Percentiles rank a stretch among this genome's conserved stretches.
These are phyloP conservation scores for Bombycilla garrulus DNA, from an alignment of 2,113 vertebrate genomes.

Conservation along the genomic window DNA sequence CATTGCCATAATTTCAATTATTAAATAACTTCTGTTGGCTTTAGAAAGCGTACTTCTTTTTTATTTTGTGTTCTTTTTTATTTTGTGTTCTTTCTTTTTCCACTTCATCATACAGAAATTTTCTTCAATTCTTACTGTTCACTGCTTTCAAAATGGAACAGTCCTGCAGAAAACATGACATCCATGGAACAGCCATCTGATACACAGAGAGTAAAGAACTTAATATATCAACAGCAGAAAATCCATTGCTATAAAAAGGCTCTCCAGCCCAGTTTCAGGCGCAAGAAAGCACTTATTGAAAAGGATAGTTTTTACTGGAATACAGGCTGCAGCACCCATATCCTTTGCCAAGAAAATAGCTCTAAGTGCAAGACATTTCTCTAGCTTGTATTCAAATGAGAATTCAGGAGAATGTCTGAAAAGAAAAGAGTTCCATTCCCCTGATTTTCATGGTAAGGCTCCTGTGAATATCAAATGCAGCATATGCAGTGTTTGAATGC, in stretches of 20 bases:
- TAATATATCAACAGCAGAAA: not conserved
- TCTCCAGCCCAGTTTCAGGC: not conserved
- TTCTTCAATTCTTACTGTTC: not conserved
- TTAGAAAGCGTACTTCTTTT: not conserved
- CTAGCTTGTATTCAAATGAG: not conserved
- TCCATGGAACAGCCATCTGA: not conserved
- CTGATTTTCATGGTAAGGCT: not conserved
- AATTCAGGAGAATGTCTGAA: not conserved
- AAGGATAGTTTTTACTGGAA: not conserved
- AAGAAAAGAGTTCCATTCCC: not conserved
- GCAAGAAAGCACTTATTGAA: not conserved
- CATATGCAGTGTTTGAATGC: not conserved
- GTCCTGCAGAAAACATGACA: not conserved
- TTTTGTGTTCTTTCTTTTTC: not conserved
- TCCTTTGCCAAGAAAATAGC: not conserved
- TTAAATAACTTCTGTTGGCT: not conserved
- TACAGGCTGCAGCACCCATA: not conserved
- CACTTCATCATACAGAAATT: not conserved
- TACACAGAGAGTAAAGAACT: not conserved
- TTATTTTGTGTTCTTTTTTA: not conserved
- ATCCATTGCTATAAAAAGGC: not conserved
- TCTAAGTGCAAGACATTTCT: not conserved
- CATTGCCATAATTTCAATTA: not conserved
- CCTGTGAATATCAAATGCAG: not conserved
- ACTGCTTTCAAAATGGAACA: not conserved